These are phyloP conservation scores for Phaethon lepturus DNA, from an alignment of 2,113 vertebrate species.

Conservation along the genomic window DNA sequence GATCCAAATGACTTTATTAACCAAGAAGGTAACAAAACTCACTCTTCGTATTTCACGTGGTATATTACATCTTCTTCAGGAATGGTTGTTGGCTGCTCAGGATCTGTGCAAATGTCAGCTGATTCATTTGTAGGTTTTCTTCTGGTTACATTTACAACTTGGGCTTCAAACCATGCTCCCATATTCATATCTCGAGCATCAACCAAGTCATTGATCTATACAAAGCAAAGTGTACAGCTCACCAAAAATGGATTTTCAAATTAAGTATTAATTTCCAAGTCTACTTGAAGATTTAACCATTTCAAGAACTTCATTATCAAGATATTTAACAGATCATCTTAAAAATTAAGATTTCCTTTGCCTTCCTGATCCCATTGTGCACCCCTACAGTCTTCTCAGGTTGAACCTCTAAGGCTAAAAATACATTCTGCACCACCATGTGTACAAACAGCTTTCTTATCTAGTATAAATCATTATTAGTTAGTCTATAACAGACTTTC, in stretches of 20 bases:
- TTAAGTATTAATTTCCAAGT: background rate
- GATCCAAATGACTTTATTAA: background rate
- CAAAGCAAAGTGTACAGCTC: background rate
- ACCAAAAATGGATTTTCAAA: background rate
- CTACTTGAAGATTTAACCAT: background rate
- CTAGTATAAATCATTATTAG: fast-evolving
- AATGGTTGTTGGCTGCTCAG: background rate
- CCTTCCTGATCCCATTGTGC: background rate
- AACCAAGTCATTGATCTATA: conserved; percentile 89
- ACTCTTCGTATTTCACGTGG: conserved; percentile 97
- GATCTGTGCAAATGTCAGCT: background rate
- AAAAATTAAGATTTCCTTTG: background rate
- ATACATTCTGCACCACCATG: background rate
- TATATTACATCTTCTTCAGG: conserved; percentile 81
- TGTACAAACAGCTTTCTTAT: background rate
- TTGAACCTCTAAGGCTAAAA: background rate
- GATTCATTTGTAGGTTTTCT: conserved; percentile 19
- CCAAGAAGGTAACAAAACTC: conserved; percentile 64
- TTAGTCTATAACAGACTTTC: background rate
- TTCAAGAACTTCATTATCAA: background rate
- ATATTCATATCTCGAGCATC: conserved; percentile 93
- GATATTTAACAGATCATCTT: background rate
- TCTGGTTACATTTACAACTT: conserved; percentile 86
- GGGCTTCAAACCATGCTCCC: conserved; percentile 97
- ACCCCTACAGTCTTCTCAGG: background rate